Evolutionary conservation across 30 jellyfish, hydroid and myxozoan species (phyloP), one percentile per base, ranked within the genome.

Genomic region (Hydractinia symbiolongicarpus): DNA sequence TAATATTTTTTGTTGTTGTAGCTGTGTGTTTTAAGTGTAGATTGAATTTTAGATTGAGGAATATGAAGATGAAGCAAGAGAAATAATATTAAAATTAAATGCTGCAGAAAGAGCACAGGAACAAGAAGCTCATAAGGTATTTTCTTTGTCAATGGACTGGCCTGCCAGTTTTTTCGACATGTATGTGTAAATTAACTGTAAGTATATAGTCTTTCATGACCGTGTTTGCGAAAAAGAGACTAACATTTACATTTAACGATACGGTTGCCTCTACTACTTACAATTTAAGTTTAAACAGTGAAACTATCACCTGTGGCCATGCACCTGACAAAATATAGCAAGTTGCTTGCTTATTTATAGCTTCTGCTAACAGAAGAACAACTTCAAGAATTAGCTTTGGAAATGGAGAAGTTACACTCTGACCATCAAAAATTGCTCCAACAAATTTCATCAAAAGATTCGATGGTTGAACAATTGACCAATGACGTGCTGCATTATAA

Each of bases 111-210:
- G 88, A 21, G 91, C 81, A 55, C 89, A 84, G 70, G 94, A 93
- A 69, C 74, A 89, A 8, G 90, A 85, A 49, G 61, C 95, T 19
- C 96, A 93, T 86, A 93, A 93, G 96, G 98, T 93, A 83, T 67
- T 15, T 30, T 19, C 16, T 76, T 76, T 55, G 51, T 16, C 20
- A 30, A 11, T 74, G 83, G 13, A 40, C 58, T 0, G 14, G 15
- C 14, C 20, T 15, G 79, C 15, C 79, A 69, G 58, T 49, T 69
- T 15, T 1, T 30, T 30, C 44, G 44, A 30, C 44, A 30, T 30
- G 44, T 30, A 30, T 30, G 44, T 30, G 44, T 30, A 30, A 30
- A 30, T 30, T 30, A 30, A 30, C 44, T 2, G 44, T 30, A 2
- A 30, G 2, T 2, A 2, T 30, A 2, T 30, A n/a, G n/a, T n/a